Evolutionary conservation across 2,888 invertebrate genomes (phyloP).

Genomic region (Epinotia ramella): DNA sequence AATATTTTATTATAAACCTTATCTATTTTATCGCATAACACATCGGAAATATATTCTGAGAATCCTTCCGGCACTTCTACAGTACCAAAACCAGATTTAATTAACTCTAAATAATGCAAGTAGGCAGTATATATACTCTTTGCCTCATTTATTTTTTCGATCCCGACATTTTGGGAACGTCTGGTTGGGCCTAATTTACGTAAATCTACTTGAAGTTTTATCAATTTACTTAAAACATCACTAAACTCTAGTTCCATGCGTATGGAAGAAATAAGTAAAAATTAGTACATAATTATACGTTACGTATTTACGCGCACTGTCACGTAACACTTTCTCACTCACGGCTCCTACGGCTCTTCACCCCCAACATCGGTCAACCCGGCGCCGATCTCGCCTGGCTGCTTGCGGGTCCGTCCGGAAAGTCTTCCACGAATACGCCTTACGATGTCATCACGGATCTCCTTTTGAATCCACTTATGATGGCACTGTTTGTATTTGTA

Average conservation of each 20-base stretch:
- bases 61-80: background rate
- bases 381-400: background rate
- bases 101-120: background rate
- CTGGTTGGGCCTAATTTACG: background rate
- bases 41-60: background rate
- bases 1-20: slow-evolving; percentile 2
- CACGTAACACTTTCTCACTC: background rate
- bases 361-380: too few relatives aligned
- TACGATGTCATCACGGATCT: background rate
- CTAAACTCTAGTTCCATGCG: background rate
- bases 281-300: background rate
- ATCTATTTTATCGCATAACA: slow-evolving; percentile 11
- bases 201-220: background rate
- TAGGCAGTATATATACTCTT: background rate
- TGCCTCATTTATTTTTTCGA: background rate
- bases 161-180: background rate
- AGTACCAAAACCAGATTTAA: background rate
- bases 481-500: background rate
- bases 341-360: background rate
- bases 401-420: background rate
- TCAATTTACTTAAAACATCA: background rate
- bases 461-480: background rate
- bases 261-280: background rate
- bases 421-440: background rate
- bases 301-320: background rate